phyloP scores from a whole-genome alignment of 2,113 vertebrate genomes.

The Lucifuga dentata region DNA sequence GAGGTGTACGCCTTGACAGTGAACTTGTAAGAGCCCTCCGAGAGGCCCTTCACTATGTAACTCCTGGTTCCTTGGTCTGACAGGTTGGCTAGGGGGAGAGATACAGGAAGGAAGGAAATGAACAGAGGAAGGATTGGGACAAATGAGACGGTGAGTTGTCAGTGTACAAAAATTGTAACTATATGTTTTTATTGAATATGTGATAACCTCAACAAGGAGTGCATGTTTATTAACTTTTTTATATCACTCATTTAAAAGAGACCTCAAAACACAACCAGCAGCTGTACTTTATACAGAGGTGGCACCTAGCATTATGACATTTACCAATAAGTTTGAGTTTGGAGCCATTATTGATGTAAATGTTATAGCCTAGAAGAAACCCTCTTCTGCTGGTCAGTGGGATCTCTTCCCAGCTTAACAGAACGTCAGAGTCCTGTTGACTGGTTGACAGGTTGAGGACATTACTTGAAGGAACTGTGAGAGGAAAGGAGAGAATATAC shows the following conservation, averaged over 20 bases:
- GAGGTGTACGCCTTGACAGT: conserved; percentile 81
- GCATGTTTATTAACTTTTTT: no score
- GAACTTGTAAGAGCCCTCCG: conserved; percentile 75
- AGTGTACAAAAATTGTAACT: no score
- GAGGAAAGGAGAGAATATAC: conserved; percentile 6
- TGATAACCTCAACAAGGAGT: no score
- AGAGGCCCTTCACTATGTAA: conserved; percentile 70
- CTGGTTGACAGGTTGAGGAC: conserved; percentile 52
- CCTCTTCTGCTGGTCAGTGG: conserved; percentile 66
- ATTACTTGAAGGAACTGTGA: conserved; percentile 67
- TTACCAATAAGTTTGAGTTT: conserved; percentile 73
- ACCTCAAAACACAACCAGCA: no score
- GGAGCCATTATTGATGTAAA: conserved; percentile 74
- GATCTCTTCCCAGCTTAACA: conserved; percentile 75
- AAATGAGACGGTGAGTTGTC: neutral
- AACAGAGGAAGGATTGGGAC: neutral
- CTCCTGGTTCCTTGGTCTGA: conserved; percentile 45
- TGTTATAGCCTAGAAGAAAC: conserved; percentile 76
- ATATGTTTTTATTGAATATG: no score
- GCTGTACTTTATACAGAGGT: neutral
- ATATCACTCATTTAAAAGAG: no score
- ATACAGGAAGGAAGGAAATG: neutral
- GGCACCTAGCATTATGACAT: neutral
- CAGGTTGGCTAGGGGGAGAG: conserved; percentile 69
- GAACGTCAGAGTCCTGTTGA: conserved; percentile 64